Base-by-base conservation (phyloP, 2,888 invertebrate genomes). In the Apodemia zela region DNA sequence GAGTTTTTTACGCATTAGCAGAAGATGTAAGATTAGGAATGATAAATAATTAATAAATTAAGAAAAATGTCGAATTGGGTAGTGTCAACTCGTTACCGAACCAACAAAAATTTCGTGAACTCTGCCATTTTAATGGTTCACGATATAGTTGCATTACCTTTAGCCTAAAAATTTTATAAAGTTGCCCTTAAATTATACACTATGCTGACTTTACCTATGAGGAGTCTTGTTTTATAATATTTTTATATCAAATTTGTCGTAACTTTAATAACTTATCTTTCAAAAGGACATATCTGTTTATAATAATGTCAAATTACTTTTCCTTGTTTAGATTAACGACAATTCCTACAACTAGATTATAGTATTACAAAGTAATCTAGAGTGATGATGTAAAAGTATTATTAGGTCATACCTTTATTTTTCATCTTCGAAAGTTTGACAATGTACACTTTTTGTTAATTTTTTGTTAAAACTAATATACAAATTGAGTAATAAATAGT, bases 231-330 rank as follows among this genome's bases (percentile, higher is more conserved):
- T 68, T 63, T 64, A 25, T 65, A 65, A 67, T 66, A 65, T 54
- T 66, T 65, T 62, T 67, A 58, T 64, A 65, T 63, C 49, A 51
- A 59, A 62, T 63, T 67, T 64, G 63, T 66, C 61, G 62, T 68
- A 65, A 67, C 66, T 11, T 65, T 65, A 66, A 63, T 64, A 65
- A 76, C 72, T 75, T 82, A 83, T 82, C 78, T 80, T 81, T 84
- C 77, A 77, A 82, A 82, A 79, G 77, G 80, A 87, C 87, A 88
- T 88, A 87, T 87, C 87, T 84, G 81, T 83, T 82, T 78, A 77
- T 74, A 77, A 75, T 81, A 77, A 79, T 65, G 79, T 84, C 80
- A 81, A 82, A 82, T 81, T 83, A 82, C 71, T 76, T 72, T 70
- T 71, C 75, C 76, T 72, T 71, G 73, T 74, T 73, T 75, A 74